These are phyloP conservation scores for Pissodes strobi DNA, from an alignment of 1,140 invertebrate species.

Conservation along the genomic window DNA sequence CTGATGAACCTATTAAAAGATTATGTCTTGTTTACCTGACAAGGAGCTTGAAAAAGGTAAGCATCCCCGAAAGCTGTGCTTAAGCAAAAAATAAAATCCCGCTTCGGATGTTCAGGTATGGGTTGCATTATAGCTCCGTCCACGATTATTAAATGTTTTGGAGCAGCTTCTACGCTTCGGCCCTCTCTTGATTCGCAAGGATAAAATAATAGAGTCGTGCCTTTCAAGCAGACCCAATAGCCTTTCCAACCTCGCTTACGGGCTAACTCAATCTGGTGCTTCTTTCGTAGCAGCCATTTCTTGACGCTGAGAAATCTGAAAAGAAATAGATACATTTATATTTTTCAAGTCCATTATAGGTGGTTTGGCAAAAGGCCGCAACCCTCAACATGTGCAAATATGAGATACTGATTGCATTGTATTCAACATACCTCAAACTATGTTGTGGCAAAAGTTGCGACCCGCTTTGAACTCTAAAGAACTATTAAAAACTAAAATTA, in stretches of 20 bases:
- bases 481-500: no score
- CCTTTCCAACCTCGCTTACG: slow-evolving; percentile 96
- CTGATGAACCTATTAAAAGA: neutral
- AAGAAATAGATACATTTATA: slow-evolving; percentile 35
- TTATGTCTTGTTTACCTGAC: slow-evolving; percentile 61
- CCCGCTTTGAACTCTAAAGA: no score
- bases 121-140: slow-evolving; percentile 98
- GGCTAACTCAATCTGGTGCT: slow-evolving; percentile 94
- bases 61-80: slow-evolving; percentile 98
- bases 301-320: slow-evolving; percentile 94
- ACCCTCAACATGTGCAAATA: no score
- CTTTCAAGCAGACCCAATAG: slow-evolving; percentile 97
- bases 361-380: no score
- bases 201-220: slow-evolving; percentile 95
- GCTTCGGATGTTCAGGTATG: slow-evolving; percentile 96
- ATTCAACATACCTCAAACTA: no score
- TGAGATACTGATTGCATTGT: no score
- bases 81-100: slow-evolving; percentile 96
- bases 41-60: slow-evolving; percentile 93
- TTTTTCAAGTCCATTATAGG: no score
- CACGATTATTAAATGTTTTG: slow-evolving; percentile 94
- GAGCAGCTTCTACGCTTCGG: slow-evolving; percentile 86
- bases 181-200: slow-evolving; percentile 93
- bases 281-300: slow-evolving; percentile 96
- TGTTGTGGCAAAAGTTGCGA: no score